Conservation (phyloP, 2,888 invertebrate species). For the Drosophila emarginata region DNA sequence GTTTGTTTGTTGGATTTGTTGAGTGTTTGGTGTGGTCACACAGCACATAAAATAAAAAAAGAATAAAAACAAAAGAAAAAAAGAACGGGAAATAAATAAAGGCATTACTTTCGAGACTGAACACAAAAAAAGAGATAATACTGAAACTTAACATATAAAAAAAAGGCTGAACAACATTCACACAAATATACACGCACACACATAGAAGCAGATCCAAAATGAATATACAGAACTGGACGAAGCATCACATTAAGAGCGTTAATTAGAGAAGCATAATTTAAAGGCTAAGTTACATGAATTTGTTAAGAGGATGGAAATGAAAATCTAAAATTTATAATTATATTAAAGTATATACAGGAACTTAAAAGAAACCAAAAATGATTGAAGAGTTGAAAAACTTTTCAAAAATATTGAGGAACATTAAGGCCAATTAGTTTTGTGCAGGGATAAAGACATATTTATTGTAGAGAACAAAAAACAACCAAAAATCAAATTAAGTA, state of each 20-base stretch:
- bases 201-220: background rate
- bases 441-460: slow-evolving; percentile 63
- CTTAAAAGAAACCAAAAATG: slow-evolving; percentile 22
- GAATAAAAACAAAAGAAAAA: slow-evolving; percentile 72
- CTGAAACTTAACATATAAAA: slow-evolving; percentile 25
- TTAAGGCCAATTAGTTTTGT: slow-evolving; percentile 64
- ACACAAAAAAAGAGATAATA: slow-evolving; percentile 44
- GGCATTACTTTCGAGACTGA: slow-evolving; percentile 72
- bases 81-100: slow-evolving; percentile 71
- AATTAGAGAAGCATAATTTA: slow-evolving; percentile 2
- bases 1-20: slow-evolving; percentile 24
- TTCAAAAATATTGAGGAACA: slow-evolving; percentile 49
- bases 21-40: slow-evolving; percentile 55
- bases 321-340: slow-evolving; percentile 13
- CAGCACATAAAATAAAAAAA: slow-evolving; percentile 77
- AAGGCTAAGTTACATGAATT: background rate
- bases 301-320: background rate
- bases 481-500: slow-evolving; percentile 3
- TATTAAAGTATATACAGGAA: slow-evolving; percentile 42
- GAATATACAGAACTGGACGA: background rate
- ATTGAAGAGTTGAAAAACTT: slow-evolving; percentile 24
- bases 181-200: slow-evolving; percentile 48
- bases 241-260: background rate
- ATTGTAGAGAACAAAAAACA: slow-evolving; percentile 32
- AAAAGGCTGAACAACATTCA: slow-evolving; percentile 40